Base-by-base conservation (phyloP, 2,888 invertebrate genomes). In the Trichogramma evanescens region DNA sequence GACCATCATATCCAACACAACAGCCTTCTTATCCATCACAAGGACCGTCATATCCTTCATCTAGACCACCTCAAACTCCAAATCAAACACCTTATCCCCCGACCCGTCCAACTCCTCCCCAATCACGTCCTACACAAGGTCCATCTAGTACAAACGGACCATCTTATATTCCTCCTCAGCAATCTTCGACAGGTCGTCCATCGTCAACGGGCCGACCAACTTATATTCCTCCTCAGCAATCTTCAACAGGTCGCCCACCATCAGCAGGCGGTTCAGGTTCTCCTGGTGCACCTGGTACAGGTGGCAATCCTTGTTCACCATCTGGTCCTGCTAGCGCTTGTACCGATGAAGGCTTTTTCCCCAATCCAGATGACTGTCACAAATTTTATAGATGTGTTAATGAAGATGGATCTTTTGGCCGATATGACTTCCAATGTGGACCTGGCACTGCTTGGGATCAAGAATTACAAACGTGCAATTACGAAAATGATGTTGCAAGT, bases 351-450 rank as follows among this genome's bases (percentile, higher is more conserved):
- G 91, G 91, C 56, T 91, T 88, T 74, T 82, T 86, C 68, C 84
- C 84, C 13, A 86, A 90, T 73, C 78, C 82, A 46, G 77, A 79
- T 54, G 82, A 89, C 70, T 91, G 90, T 70, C 84, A 82, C 64
- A 88, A 86, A 72, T 91, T 90, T 77, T 89, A 89, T 74, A 82
- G 89, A 67, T 91, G 91, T 75, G 89, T 89, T 46, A 80, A 82
- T 63, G 82, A 84, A 71, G 84, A 83, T 1, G 79, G 81, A 41
- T 60, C 55, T 2, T 71, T 72, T 64, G 81, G 71, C 3, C 81
- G 78, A 68, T 83, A 82, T 68, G 84, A 85, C 53, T 87, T 86
- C 68, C 75, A 79, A 56, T 88, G 88, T 68, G 84, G 84, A 1
- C 81, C 82, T 60, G 87, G 86, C 48, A 88, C 88, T 1, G 82